Evolutionary conservation across 2,113 vertebrate genomes (phyloP), one percentile per base, ranked within the genome.

Genomic region (Thalassarche chlororhynchos): DNA sequence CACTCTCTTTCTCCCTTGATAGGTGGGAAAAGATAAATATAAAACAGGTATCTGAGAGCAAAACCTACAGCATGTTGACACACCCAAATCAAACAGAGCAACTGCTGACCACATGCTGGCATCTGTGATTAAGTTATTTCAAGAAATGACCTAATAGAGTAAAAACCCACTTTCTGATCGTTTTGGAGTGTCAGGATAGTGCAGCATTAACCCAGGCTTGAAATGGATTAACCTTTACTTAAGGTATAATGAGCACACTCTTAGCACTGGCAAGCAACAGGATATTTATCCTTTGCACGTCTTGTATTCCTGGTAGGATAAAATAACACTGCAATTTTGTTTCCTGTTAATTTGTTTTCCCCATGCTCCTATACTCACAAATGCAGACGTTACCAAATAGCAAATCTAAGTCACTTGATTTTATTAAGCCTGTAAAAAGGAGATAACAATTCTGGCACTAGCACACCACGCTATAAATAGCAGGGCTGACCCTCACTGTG

Each of bases 201-300:
- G 6, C 24, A 87, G 46, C 86, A 91, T 76, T 97, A 97, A 92
- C 78, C 32, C 68, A 91, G 79, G 94, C 75, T 90, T 90, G 58
- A 82, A 97, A 93, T 55, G 68, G 84, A 92, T 96, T 97, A 96
- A 91, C 84, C 76, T 93, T 79, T 76, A 54, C 84, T 95, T 90
- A 97, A 89, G 58, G 49, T 49, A 81, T 62, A 96, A 97, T 13
- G 11, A 81, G 54, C 15, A 18, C 60, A 61, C 60, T 82, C 74
- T 36, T 36, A 74, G n/a, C 57, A 81, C 38, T 2, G 34, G 79
- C 85, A 83, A 95, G 90, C 69, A 96, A 94, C 78, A 87, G 66
- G 89, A 49, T 96, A 91, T 70, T 93, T 76, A 75, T 79, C 89
- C 70, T 86, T 78, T 70, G 65, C 68, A 96, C 2, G 0, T 78